A percentile compares a stretch with the other conserved stretches of the same genome.
phyloP scores from a whole-genome alignment of 2,888 invertebrate species.

The Brenthis daphne region DNA sequence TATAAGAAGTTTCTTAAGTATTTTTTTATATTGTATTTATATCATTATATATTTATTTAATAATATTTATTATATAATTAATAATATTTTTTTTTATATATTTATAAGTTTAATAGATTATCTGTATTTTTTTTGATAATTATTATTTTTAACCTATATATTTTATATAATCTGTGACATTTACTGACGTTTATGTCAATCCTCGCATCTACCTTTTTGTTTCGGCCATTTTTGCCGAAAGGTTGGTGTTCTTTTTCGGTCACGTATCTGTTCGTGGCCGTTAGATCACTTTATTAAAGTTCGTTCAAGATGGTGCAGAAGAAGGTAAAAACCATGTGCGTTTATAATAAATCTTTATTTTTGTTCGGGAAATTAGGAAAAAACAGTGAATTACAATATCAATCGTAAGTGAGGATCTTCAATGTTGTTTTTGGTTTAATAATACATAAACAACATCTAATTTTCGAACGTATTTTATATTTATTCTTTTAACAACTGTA shows the following conservation, averaged over 20 bases:
- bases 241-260: slow-evolving; percentile 72
- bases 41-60: too few species aligned
- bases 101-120: too few species aligned
- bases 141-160: slow-evolving; percentile 3
- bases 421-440: slow-evolving; percentile 50
- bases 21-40: too few species aligned
- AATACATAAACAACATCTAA: slow-evolving; percentile 24
- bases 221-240: slow-evolving; percentile 81
- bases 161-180: slow-evolving; percentile 31
- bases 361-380: slow-evolving; percentile 38
- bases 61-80: too few species aligned
- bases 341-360: slow-evolving; percentile 67
- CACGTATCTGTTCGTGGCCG: slow-evolving; percentile 79
- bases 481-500: neutral
- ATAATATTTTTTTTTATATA: too few species aligned
- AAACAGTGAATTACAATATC: slow-evolving; percentile 49
- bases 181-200: slow-evolving; percentile 33
- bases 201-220: slow-evolving; percentile 59
- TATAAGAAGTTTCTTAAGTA: too few species aligned
- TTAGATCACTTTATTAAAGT: slow-evolving; percentile 73
- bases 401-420: slow-evolving; percentile 41
- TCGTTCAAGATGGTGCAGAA: slow-evolving; percentile 81
- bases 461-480: neutral
- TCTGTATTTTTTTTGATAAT: too few species aligned
- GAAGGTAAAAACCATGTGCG: slow-evolving; percentile 81